Percentiles rank a stretch among this genome's conserved stretches.
Evolutionary conservation across 2,113 vertebrate genomes (phyloP).

Genomic region (Microcebus griseorufus): DNA sequence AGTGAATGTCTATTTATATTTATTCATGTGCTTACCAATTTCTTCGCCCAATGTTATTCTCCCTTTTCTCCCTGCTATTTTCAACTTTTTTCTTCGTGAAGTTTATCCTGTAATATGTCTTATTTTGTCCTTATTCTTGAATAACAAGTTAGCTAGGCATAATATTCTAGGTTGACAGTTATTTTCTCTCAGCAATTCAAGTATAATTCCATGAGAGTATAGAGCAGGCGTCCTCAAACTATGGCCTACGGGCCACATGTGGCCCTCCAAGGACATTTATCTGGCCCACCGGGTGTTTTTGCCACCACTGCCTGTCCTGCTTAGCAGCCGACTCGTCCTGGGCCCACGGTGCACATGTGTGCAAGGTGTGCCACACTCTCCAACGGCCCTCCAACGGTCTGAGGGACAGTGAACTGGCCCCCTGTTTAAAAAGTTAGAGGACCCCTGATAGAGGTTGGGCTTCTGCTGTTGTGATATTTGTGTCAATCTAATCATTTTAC

Average conservation of each 20-base stretch:
- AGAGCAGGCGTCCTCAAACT: too few species aligned
- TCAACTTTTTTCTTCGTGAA: slow-evolving; percentile 1
- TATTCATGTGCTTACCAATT: background rate
- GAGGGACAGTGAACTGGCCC: too few species aligned
- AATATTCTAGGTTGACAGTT: background rate
- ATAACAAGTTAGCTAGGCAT: background rate
- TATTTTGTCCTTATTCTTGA: slow-evolving; percentile 18
- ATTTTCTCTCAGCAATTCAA: background rate
- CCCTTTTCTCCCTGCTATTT: background rate
- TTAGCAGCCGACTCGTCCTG: too few species aligned
- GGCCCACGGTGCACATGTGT: too few species aligned
- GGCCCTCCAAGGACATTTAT: too few species aligned
- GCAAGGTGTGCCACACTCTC: too few species aligned
- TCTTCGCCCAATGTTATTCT: background rate
- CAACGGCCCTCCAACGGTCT: too few species aligned
- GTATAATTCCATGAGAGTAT: background rate
- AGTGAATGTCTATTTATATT: background rate
- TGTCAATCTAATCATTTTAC: background rate
- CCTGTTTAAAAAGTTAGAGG: too few species aligned
- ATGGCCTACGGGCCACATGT: too few species aligned
- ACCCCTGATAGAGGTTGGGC: background rate
- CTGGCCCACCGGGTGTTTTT: too few species aligned
- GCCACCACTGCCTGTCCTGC: too few species aligned
- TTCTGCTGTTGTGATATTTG: background rate
- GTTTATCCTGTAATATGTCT: background rate